Conservation (phyloP, 1,140 invertebrate genomes). For the Diuraphis noxia region DNA sequence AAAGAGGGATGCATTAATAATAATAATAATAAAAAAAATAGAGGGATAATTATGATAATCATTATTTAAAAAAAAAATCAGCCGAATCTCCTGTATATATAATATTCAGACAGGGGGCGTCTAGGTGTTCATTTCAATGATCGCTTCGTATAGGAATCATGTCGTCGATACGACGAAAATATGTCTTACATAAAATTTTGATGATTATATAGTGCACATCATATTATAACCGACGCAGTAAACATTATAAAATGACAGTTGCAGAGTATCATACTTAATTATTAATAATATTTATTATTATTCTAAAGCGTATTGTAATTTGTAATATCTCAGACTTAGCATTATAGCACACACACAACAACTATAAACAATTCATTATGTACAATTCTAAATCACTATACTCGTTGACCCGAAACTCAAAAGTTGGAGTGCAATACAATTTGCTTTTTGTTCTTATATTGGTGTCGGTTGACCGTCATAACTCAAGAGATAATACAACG, state of each 20-base stretch:
- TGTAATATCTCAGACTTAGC: neutral
- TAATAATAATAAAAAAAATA: neutral
- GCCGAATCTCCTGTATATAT: neutral
- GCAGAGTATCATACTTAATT: neutral
- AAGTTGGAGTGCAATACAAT: neutral
- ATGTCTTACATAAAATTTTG: neutral
- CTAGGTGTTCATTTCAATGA: neutral
- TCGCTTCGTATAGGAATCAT: neutral
- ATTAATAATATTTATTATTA: neutral
- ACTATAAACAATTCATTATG: no score
- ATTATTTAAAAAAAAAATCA: neutral
- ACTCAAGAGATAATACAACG: neutral
- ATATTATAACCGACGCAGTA: no score
- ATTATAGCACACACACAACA: neutral
- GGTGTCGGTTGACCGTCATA: neutral
- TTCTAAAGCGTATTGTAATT: no score
- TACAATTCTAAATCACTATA: constrained; percentile 10
- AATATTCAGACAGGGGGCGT: neutral
- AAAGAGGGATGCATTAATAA: neutral
- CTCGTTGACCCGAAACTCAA: neutral
- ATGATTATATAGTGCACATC: neutral
- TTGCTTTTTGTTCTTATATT: constrained; percentile 10
- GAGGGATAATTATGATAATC: neutral
- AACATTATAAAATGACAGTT: no score
- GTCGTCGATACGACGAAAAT: no score